Evolutionary conservation across 2,888 invertebrate species (phyloP), one percentile per base, ranked within the genome.

Genomic region (Agrotis clavis): DNA sequence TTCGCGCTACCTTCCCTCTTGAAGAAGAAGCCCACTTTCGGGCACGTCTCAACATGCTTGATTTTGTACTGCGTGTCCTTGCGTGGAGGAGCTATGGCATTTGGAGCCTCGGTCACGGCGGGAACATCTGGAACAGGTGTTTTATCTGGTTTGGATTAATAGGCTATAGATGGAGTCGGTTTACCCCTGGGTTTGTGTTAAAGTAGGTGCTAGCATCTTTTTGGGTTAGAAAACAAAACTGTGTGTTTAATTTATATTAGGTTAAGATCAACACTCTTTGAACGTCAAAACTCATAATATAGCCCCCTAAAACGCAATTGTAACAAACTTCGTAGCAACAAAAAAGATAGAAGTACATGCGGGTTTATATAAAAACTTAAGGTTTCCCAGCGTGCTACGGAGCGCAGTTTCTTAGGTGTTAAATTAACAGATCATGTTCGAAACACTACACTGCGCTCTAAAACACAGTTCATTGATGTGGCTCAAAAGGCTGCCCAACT

Each of bases 11-110:
- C 25, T 21, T 89, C 91, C 1, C 88, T 83, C 11, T 81, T 83
- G 83, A 94, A 93, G 87, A 86, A 94, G 78, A 92, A 93, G 0
- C 94, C 94, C 18, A 80, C 87, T 0, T 85, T 87, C 0, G 94
- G 94, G 57, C 95, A 95, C 0, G 79, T 67, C 7, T 83, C 81
- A 35, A 90, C 83, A 2, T 77, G 66, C 66, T 84, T 89, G 48
- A 90, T 71, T 2, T 88, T 71, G 67, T 87, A 90, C 21, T 81
- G 83, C 0, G 73, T 73, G 21, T 90, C 87, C 62, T 74, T 74
- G 14, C 1, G 41, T 13, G n/a, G 67, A 16, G 25, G 21, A 0
- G 41, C 35, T 41, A 41, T 41, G 41, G 41, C 41, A 11, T 41
- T 41, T 2, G 41, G 41, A 41, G 41, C 41, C 16, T 6, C 25